Base-by-base conservation (phyloP, 2,797 vertebrate species). In the Steatocranus sp. region DNA sequence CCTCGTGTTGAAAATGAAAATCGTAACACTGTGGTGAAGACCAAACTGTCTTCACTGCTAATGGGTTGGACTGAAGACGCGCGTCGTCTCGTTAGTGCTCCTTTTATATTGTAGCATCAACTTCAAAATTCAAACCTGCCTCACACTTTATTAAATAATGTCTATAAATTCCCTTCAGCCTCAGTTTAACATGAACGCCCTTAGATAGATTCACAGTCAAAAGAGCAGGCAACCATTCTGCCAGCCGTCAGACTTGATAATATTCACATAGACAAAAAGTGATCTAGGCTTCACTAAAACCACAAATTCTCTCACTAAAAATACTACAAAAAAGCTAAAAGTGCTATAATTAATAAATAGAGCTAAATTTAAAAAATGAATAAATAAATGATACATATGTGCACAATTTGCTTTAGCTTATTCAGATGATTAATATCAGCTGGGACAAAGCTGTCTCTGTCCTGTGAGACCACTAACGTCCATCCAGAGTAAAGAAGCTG, bases 331-430 rank as follows among this genome's bases (percentile, higher is more conserved):
- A 23, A 58, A 32, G 15, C 27, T 58, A 14, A 63, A 63, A 63
- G 58, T 38, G 34, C 32, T 38, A 14, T 8, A 10, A 58, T 18
- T 0, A 18, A 38, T 63, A 38, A 20, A 38, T 14, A 8, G 4
- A 8, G 8, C 8, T 14, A 1, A 2, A 63, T 63, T 63, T 1
- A 4, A n/a, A 61, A 58, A 11, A 20, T 6, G 0, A 63, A 38
- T 14, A 23, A 20, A 63, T 38, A 1, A 23, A 41, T 23, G 0
- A 23, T 41, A 25, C 3, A 1, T 15, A 41, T 23, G 20, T 66
- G 61, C 36, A 4, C 0, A 41, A 10, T 66, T 25, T 41, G 0
- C 36, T 68, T 23, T 68, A 68, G 0, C 20, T 23, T 25, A 25
- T 25, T 68, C 36, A 41, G 36, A 41, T 23, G 0, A 41, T 10